phyloP scores from a whole-genome alignment of 1,140 invertebrate genomes.

The Plectus sambesii region DNA sequence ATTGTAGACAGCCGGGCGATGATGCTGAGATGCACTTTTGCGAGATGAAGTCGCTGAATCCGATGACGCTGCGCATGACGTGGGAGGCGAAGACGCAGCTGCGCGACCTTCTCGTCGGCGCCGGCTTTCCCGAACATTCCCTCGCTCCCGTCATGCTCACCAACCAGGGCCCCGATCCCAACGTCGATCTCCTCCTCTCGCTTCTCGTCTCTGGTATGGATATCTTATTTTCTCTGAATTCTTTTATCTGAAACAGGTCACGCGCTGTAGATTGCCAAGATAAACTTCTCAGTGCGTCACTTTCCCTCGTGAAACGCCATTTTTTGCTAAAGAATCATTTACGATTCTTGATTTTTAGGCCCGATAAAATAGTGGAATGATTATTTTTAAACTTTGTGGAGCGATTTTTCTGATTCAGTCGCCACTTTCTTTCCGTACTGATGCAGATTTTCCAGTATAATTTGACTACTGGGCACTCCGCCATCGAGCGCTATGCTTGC shows the following conservation, averaged over 20 bases:
- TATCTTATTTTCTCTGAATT: not conserved
- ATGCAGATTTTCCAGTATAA: too few species aligned
- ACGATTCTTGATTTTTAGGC: too few species aligned
- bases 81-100: constrained; percentile 64
- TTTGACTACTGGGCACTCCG: too few species aligned
- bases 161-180: constrained; percentile 61
- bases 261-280: too few species aligned
- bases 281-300: too few species aligned
- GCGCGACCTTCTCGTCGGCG: constrained; percentile 63
- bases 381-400: too few species aligned
- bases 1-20: constrained; percentile 61
- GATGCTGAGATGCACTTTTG: constrained; percentile 70
- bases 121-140: constrained; percentile 78
- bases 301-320: too few species aligned
- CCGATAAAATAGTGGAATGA: too few species aligned
- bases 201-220: constrained; percentile 17
- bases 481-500: too few species aligned
- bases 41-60: constrained; percentile 73
- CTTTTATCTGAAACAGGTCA: not conserved
- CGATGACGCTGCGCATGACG: constrained; percentile 80
- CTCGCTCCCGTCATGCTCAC: constrained; percentile 63
- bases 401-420: too few species aligned
- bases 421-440: too few species aligned
- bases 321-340: too few species aligned
- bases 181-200: constrained; percentile 62